Conservation (phyloP, 2,888 invertebrate genomes). For the Lordiphosa fenestrarum region DNA sequence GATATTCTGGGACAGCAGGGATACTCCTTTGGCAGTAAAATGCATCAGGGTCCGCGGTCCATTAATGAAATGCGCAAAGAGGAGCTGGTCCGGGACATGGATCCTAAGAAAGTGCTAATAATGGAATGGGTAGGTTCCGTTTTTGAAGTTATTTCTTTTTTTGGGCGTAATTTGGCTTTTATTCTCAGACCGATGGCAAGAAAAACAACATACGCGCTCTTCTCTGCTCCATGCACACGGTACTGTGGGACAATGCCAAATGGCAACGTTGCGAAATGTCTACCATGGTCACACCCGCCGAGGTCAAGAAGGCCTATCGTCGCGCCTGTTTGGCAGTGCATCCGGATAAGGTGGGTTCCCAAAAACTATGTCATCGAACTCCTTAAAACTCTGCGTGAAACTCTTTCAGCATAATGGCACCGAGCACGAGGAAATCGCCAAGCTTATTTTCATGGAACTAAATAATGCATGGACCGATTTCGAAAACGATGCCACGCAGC, state of each 20-base stretch:
- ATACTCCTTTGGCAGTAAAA: slow-evolving; percentile 89
- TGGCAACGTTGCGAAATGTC: slow-evolving; percentile 98
- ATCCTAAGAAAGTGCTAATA: slow-evolving; percentile 93
- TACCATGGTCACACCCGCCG: slow-evolving; percentile 92
- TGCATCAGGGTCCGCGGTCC: slow-evolving; percentile 89
- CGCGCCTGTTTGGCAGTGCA: slow-evolving; percentile 98
- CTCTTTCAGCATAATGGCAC: slow-evolving; percentile 93
- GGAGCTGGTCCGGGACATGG: slow-evolving; percentile 92
- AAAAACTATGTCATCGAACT: no score
- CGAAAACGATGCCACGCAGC: slow-evolving; percentile 88
- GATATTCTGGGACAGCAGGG: slow-evolving; percentile 95
- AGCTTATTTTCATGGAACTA: slow-evolving; percentile 98
- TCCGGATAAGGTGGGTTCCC: slow-evolving; percentile 93
- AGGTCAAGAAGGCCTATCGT: slow-evolving; percentile 97
- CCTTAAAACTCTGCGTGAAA: background rate
- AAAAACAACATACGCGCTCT: slow-evolving; percentile 97
- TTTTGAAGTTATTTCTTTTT: background rate
- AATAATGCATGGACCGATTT: slow-evolving; percentile 99
- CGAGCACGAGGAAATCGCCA: slow-evolving; percentile 95
- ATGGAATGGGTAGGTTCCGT: slow-evolving; percentile 86
- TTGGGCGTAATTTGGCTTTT: no score
- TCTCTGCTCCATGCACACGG: slow-evolving; percentile 94
- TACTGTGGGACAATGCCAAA: slow-evolving; percentile 95
- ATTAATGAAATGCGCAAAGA: slow-evolving; percentile 96
- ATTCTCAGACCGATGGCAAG: slow-evolving; percentile 93